A percentile compares a stretch with the other conserved stretches of the same genome.
Evolutionary conservation across 2,797 vertebrate genomes (phyloP).

Genomic region (Argya squamiceps): DNA sequence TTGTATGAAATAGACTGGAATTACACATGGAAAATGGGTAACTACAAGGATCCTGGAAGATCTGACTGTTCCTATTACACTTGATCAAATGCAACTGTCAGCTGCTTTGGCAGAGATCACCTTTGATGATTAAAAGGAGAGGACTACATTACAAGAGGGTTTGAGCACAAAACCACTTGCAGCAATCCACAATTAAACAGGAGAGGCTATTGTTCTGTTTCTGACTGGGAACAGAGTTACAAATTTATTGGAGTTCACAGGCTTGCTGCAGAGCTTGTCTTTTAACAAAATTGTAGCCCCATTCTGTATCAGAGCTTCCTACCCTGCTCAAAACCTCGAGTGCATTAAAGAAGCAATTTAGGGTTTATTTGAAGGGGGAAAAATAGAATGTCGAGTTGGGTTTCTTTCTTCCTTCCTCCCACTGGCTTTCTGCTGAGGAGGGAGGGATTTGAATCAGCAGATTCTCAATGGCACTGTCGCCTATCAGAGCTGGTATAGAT

Average conservation of each 20-base stretch:
- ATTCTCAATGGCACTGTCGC: constrained; percentile 54
- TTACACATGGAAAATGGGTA: constrained; percentile 65
- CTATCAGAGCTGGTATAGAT: constrained; percentile 38
- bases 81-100: constrained; percentile 61
- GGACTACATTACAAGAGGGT: constrained; percentile 59
- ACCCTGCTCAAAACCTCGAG: constrained; percentile 36
- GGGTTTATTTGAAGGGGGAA: constrained; percentile 65
- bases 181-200: constrained; percentile 50
- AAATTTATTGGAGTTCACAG: constrained; percentile 60
- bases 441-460: constrained; percentile 66
- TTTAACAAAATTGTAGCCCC: constrained; percentile 59
- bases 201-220: constrained; percentile 63
- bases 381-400: constrained; percentile 64
- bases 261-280: constrained; percentile 59
- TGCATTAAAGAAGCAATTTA: constrained; percentile 72
- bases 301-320: constrained; percentile 61
- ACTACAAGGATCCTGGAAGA: constrained; percentile 66
- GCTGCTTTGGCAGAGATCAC: constrained; percentile 56
- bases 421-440: constrained; percentile 60
- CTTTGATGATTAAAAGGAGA: constrained; percentile 70
- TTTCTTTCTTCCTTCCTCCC: constrained; percentile 67
- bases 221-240: constrained; percentile 64
- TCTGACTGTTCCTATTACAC: constrained; percentile 64
- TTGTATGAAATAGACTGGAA: constrained; percentile 67
- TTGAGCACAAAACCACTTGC: constrained; percentile 35